phyloP scores from a whole-genome alignment of 2,797 vertebrate genomes.

The Periparus ater region DNA sequence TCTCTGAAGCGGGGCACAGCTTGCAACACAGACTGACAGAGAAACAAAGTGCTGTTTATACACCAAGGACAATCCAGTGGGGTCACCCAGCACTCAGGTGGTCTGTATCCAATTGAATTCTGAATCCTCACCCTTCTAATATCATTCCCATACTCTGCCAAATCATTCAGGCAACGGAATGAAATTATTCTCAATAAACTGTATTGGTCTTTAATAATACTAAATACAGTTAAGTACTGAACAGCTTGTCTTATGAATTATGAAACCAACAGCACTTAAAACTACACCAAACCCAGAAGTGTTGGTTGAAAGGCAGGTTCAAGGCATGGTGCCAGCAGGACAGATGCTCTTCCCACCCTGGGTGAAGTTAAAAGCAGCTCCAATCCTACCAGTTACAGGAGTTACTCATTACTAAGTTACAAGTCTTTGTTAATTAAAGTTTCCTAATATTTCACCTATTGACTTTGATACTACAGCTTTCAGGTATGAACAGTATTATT shows the following conservation, averaged over 20 bases:
- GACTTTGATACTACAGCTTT: neutral
- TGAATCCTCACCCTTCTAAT: neutral
- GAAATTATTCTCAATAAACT: neutral
- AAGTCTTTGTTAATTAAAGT: neutral
- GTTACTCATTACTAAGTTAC: neutral
- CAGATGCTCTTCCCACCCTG: neutral
- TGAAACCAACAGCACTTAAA: neutral
- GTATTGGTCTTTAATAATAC: neutral
- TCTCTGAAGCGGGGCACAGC: neutral
- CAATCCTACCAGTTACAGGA: neutral
- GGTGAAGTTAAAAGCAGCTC: neutral
- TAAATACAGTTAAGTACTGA: neutral
- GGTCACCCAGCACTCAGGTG: neutral
- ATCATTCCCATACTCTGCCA: neutral
- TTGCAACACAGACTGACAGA: neutral
- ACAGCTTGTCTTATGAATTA: neutral
- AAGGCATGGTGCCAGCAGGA: neutral
- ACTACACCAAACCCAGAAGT: neutral
- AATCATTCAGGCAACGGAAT: neutral
- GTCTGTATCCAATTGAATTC: neutral
- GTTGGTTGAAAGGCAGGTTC: neutral
- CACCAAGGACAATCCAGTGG: neutral
- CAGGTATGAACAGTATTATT: neutral
- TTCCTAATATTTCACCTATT: conserved; percentile 33
- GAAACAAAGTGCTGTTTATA: neutral